Evolutionary conservation across 2,797 vertebrate genomes (phyloP).

Genomic region (Sebastes hubbsi): DNA sequence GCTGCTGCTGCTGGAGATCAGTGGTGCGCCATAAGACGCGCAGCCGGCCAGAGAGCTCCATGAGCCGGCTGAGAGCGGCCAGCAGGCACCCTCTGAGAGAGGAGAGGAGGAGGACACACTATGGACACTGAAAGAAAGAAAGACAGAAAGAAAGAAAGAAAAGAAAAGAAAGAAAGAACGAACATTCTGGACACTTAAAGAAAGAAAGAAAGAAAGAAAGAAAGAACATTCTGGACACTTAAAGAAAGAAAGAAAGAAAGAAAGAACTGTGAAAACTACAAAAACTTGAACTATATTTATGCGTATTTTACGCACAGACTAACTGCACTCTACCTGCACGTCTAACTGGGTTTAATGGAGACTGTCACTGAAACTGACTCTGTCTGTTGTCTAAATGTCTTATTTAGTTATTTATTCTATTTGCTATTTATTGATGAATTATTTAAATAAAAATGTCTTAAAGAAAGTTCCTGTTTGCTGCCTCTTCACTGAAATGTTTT

Average conservation of each 20-base stretch:
- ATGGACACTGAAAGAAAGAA: not conserved
- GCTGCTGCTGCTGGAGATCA: not conserved
- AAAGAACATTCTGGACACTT: not conserved
- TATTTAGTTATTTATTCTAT: conserved; percentile 79
- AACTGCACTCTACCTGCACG: conserved; percentile 27
- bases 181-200: not conserved
- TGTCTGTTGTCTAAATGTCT: conserved; percentile 34
- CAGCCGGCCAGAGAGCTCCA: conserved; percentile 31
- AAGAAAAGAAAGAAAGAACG: not conserved
- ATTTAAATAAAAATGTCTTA: conserved; percentile 53
- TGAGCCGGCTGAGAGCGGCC: not conserved
- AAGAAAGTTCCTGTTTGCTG: conserved; percentile 40
- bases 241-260: not conserved
- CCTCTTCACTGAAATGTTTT: conserved; percentile 20
- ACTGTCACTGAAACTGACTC: conserved; percentile 32
- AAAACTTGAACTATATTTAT: conserved; percentile 58
- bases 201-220: not conserved
- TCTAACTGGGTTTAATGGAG: not conserved
- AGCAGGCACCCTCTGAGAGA: not conserved
- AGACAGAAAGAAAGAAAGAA: not conserved
- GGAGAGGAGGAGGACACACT: not conserved
- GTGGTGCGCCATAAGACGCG: conserved; percentile 9
- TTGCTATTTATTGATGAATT: conserved; percentile 78
- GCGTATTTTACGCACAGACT: not conserved
- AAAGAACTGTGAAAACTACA: conserved; percentile 34